Percentiles rank a stretch among this genome's conserved stretches.
Conservation (phyloP, 2,797 vertebrate species). For the Eremophila alpestris region DNA sequence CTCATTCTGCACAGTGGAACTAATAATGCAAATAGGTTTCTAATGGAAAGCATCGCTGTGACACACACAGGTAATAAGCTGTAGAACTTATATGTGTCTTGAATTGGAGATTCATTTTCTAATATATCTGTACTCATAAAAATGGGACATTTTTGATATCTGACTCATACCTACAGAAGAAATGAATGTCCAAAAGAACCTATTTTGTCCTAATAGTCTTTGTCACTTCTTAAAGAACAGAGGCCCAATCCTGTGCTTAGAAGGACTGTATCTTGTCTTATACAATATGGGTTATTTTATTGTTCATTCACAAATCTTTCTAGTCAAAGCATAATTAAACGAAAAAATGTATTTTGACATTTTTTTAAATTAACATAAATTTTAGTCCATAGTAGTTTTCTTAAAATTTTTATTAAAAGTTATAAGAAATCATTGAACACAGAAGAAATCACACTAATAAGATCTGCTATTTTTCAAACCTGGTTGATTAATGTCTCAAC, state of each 20-base stretch:
- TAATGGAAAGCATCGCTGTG: not conserved
- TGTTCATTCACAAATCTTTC: not conserved
- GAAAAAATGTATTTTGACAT: not conserved
- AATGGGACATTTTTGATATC: not conserved
- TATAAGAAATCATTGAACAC: not conserved
- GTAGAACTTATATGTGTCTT: not conserved
- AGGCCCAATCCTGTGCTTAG: not conserved
- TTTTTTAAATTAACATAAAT: not conserved
- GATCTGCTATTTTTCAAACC: not conserved
- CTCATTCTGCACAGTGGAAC: not conserved
- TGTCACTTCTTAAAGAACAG: not conserved
- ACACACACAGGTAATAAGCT: not conserved
- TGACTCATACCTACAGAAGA: not conserved
- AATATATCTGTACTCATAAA: not conserved
- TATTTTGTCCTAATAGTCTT: not conserved
- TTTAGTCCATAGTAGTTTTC: not conserved
- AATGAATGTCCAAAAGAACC: not conserved
- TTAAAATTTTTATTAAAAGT: not conserved
- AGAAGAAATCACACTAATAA: not conserved
- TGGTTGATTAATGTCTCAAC: not conserved
- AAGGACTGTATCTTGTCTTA: not conserved
- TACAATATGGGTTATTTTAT: not conserved
- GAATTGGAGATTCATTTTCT: not conserved
- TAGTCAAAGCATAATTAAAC: not conserved
- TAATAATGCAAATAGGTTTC: not conserved